phyloP scores from a whole-genome alignment of 2,888 invertebrate species.

The Rhagonycha lutea region DNA sequence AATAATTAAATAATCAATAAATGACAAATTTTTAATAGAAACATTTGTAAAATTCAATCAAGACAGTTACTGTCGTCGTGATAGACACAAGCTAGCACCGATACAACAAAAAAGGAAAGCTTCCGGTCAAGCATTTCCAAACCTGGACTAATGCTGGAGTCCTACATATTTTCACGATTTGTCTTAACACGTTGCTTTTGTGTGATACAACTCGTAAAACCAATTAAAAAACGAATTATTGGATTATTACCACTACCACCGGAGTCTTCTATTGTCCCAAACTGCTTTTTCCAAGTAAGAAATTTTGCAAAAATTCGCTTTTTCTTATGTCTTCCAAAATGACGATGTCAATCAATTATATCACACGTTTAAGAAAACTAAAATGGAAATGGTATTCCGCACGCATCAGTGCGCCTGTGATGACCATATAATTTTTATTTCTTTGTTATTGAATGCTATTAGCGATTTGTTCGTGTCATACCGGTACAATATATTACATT shows the following conservation, averaged over 20 bases:
- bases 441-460: slow-evolving; percentile 13
- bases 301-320: background rate
- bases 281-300: background rate
- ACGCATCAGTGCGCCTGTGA: slow-evolving; percentile 31
- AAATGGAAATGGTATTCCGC: slow-evolving; percentile 31
- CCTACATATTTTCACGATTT: slow-evolving; percentile 34
- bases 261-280: background rate
- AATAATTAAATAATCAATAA: background rate
- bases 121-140: slow-evolving; percentile 38
- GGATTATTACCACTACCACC: background rate
- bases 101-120: slow-evolving; percentile 33
- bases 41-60: background rate
- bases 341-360: slow-evolving; percentile 30
- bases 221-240: background rate
- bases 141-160: slow-evolving; percentile 33
- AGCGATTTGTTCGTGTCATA: slow-evolving; percentile 5
- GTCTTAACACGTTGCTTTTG: slow-evolving; percentile 21
- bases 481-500: background rate
- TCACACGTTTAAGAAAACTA: slow-evolving; percentile 20
- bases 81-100: slow-evolving; percentile 19
- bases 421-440: slow-evolving; percentile 22
- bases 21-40: background rate
- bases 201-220: slow-evolving; percentile 17
- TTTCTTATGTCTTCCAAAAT: slow-evolving; percentile 29
- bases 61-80: background rate